These are phyloP conservation scores for Indicator maculatus DNA, from an alignment of 2,113 vertebrate species.

Conservation along the genomic window DNA sequence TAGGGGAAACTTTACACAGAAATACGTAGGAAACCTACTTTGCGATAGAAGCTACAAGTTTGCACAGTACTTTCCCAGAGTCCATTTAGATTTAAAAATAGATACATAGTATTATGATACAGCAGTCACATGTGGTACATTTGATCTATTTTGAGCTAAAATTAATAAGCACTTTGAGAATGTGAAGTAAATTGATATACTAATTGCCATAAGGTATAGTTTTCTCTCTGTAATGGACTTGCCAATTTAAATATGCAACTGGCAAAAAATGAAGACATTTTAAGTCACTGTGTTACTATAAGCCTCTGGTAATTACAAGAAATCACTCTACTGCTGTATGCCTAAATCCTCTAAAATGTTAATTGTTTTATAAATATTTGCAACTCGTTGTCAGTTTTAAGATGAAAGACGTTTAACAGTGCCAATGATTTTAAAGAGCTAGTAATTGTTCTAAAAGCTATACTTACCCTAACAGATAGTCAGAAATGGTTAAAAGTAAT, in stretches of 20 bases:
- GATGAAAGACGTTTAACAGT: not conserved
- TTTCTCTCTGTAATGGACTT: constrained; percentile 17
- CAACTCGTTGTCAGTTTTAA: not conserved
- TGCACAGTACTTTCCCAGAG: constrained; percentile 65
- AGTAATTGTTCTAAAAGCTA: not conserved
- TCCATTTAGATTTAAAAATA: constrained; percentile 71
- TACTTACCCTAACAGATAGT: not conserved
- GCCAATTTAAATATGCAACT: not conserved
- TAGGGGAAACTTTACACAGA: not conserved
- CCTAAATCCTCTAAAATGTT: not conserved
- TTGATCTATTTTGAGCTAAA: constrained; percentile 68
- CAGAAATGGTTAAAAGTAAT: constrained; percentile 38
- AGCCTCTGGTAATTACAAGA: not conserved
- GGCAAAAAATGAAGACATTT: not conserved
- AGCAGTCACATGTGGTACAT: constrained; percentile 65
- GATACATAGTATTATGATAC: constrained; percentile 63
- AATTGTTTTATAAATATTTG: not conserved
- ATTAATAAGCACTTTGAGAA: constrained; percentile 67
- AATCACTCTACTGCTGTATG: not conserved
- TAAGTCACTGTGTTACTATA: not conserved
- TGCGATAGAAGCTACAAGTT: constrained; percentile 34
- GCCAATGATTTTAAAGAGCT: not conserved
- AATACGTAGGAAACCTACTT: constrained; percentile 29
- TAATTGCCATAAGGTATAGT: constrained; percentile 52
- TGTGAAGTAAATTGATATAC: constrained; percentile 61